These are phyloP conservation scores for Metacarcinus magister DNA, from an alignment of 2,888 invertebrate genomes.

Conservation along the genomic window DNA sequence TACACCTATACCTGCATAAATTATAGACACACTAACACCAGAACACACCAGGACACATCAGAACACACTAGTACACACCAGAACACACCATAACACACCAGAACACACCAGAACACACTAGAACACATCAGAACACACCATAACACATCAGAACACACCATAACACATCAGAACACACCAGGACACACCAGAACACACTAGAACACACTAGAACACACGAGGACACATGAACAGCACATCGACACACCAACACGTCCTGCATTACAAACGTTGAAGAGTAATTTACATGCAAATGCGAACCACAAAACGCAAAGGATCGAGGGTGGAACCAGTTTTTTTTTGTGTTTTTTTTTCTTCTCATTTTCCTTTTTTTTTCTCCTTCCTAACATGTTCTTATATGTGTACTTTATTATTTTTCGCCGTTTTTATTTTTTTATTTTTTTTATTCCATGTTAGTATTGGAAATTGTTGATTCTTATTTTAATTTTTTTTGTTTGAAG, in stretches of 20 bases:
- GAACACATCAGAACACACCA: too few relatives aligned
- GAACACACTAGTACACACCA: too few relatives aligned
- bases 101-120: neutral
- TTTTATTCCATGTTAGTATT: too few relatives aligned
- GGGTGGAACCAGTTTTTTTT: neutral
- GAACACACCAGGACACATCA: neutral
- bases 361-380: neutral
- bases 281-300: slow-evolving; percentile 15
- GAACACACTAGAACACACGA: neutral
- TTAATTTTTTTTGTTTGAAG: too few relatives aligned
- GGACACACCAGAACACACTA: neutral
- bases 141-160: neutral
- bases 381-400: too few relatives aligned
- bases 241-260: neutral
- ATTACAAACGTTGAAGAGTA: neutral
- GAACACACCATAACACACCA: neutral
- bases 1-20: too few relatives aligned
- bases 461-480: too few relatives aligned
- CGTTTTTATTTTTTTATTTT: too few relatives aligned
- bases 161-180: neutral
- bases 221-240: neutral
- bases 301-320: neutral
- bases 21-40: too few relatives aligned
- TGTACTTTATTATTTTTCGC: too few relatives aligned
- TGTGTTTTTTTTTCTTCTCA: neutral